Evolutionary conservation across 2,797 vertebrate species (phyloP).

Genomic region (Kryptopterus vitreolus): DNA sequence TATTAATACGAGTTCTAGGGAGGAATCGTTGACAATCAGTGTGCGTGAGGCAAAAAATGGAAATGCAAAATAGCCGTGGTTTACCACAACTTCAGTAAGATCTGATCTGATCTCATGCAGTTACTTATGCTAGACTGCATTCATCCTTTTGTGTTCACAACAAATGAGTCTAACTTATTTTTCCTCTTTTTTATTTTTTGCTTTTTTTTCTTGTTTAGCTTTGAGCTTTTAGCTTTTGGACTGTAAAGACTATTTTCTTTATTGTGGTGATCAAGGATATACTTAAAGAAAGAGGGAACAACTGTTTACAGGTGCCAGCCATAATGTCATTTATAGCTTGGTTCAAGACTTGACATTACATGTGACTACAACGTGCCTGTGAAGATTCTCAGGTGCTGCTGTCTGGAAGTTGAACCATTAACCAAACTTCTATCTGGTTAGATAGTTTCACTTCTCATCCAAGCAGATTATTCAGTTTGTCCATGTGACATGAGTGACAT

Average conservation of each 20-base stretch:
- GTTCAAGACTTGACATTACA: no score
- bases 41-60: background rate
- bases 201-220: background rate
- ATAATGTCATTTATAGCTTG: no score
- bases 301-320: no score
- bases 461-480: no score
- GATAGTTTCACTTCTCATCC: no score
- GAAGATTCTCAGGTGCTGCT: no score
- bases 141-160: background rate
- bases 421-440: no score
- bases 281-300: no score
- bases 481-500: no score
- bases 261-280: background rate
- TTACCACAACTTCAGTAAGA: background rate
- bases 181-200: background rate
- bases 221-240: background rate
- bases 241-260: background rate
- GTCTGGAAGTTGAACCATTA: no score
- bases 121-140: background rate
- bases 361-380: no score
- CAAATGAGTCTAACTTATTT: background rate
- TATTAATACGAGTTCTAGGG: no score
- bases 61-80: background rate
- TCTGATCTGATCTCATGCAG: background rate
- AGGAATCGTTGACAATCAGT: background rate